Evolutionary conservation across 1,140 invertebrate genomes (phyloP).

Genomic region (Bombus picipes): DNA sequence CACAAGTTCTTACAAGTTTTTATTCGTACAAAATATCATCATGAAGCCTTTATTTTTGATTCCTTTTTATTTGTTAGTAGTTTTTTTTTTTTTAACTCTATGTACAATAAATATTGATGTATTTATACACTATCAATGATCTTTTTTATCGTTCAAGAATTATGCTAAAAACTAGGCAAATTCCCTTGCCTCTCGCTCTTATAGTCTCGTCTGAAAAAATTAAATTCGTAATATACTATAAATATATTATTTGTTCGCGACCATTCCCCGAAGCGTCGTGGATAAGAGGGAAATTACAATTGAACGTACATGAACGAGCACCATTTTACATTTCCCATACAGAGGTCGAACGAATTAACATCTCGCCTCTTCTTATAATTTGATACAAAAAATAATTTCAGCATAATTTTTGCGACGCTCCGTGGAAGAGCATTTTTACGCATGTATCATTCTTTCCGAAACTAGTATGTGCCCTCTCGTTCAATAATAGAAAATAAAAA

Average conservation of each 20-base stretch:
- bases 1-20: background rate
- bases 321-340: constrained; percentile 46
- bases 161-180: constrained; percentile 74
- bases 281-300: constrained; percentile 63
- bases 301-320: constrained; percentile 60
- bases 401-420: constrained; percentile 56
- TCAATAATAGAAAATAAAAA: constrained; percentile 65
- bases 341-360: constrained; percentile 28
- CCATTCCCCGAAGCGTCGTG: constrained; percentile 73
- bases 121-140: constrained; percentile 82
- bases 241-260: constrained; percentile 74
- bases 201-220: constrained; percentile 71
- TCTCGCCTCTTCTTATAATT: constrained; percentile 58
- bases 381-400: constrained; percentile 80
- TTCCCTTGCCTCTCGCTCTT: constrained; percentile 61
- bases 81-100: constrained; percentile 81
- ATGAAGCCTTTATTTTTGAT: constrained; percentile 71
- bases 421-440: constrained; percentile 61
- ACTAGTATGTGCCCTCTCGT: constrained; percentile 64
- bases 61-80: constrained; percentile 82
- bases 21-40: background rate
- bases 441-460: constrained; percentile 60
- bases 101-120: constrained; percentile 83
- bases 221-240: constrained; percentile 74
- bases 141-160: constrained; percentile 76